These are phyloP conservation scores for Isoperla grammatica DNA, from an alignment of 2,888 invertebrate genomes.

Conservation along the genomic window DNA sequence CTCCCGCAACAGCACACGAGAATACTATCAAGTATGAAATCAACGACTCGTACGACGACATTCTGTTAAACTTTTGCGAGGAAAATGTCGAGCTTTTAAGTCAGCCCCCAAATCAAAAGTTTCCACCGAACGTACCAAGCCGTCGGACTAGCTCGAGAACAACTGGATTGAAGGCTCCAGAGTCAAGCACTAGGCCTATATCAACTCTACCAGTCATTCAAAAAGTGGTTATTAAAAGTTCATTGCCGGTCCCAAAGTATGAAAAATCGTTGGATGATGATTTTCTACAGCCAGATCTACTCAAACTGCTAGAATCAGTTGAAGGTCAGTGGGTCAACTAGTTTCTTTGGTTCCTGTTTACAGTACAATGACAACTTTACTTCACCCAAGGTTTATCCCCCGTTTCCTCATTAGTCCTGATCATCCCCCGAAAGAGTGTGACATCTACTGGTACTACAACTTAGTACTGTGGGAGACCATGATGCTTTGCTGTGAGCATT, in stretches of 20 bases:
- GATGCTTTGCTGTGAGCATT: too few relatives aligned
- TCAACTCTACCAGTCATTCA: too few relatives aligned
- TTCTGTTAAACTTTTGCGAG: conserved; percentile 14
- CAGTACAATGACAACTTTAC: too few relatives aligned
- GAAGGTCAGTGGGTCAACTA: conserved; percentile 9
- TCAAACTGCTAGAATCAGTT: conserved; percentile 4
- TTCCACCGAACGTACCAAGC: not conserved
- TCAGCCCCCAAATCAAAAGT: conserved; percentile 6
- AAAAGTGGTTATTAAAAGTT: too few relatives aligned
- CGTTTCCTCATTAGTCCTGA: too few relatives aligned
- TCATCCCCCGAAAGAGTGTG: too few relatives aligned
- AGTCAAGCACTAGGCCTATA: not conserved
- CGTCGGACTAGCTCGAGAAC: not conserved
- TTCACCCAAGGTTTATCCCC: too few relatives aligned
- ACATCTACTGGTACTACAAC: too few relatives aligned
- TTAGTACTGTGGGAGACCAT: too few relatives aligned
- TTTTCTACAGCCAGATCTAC: conserved; percentile 5
- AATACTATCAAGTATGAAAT: not conserved
- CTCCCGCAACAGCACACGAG: not conserved
- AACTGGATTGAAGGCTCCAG: not conserved
- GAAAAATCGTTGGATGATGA: conserved; percentile 1
- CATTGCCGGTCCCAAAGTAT: not conserved
- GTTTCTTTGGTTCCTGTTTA: too few relatives aligned
- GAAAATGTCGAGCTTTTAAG: conserved; percentile 19
- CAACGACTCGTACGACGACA: conserved; percentile 20